Conservation (phyloP, 2,797 vertebrate species). For the Arrhamphus sclerolepis region DNA sequence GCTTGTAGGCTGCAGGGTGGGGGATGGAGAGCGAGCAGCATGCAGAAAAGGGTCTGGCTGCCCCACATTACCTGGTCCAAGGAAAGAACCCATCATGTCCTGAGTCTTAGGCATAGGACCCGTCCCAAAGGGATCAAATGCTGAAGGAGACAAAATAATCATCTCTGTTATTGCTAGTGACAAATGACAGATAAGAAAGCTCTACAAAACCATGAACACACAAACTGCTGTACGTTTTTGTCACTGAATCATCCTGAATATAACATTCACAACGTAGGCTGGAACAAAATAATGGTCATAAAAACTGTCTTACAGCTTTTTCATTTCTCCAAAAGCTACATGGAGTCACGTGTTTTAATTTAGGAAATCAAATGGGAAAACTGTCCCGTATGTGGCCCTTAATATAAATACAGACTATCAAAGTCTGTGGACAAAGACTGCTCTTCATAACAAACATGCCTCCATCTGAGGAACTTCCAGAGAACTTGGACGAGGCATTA, state of each 20-base stretch:
- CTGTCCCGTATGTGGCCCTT: no score
- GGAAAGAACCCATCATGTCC: constrained; percentile 91
- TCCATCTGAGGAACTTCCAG: no score
- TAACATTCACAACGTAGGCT: not conserved
- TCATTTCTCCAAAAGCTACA: no score
- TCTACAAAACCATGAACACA: not conserved
- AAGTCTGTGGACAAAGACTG: no score
- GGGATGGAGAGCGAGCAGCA: constrained; percentile 90
- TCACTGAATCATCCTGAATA: not conserved
- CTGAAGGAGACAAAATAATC: not conserved
- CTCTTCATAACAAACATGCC: no score
- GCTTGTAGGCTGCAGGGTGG: constrained; percentile 83
- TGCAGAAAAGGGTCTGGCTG: constrained; percentile 91
- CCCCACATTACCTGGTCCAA: constrained; percentile 85
- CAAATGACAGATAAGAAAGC: not conserved
- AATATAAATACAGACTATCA: no score
- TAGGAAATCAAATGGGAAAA: no score
- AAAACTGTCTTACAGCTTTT: no score
- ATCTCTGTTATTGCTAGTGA: not conserved
- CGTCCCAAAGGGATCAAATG: constrained; percentile 91
- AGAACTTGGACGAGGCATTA: no score
- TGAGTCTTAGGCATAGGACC: constrained; percentile 88
- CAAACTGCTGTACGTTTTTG: not conserved
- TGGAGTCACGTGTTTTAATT: no score
- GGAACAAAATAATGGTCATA: no score